Base-by-base conservation (phyloP, 2,113 vertebrate genomes). In the Tylochromis polylepis region DNA sequence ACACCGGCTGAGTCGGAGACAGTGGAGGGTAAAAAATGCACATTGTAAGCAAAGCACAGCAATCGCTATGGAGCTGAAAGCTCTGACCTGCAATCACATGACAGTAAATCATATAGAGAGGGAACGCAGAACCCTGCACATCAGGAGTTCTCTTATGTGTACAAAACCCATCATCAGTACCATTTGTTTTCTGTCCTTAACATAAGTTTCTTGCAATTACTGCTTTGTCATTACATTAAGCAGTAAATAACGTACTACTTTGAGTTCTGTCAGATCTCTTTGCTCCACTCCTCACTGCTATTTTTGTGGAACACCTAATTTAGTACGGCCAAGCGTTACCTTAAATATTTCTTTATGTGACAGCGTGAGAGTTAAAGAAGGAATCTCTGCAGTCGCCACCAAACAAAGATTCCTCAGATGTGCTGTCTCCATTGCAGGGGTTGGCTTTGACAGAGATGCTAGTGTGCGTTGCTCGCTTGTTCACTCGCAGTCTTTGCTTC, bases 381-480 rank as follows among this genome's bases (percentile, higher is more conserved):
- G 59, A 86, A 46, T 79, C 43, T 62, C 77, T 90, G 82, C 79
- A 38, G 90, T 86, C 51, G 56, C 84, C 81, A 43, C 89, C 60
- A 77, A 91, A 92, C 93, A 93, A 90, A 93, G 91, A 89, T 88
- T 93, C 87, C 94, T 96, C 89, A 95, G 81, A 92, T 87, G 91
- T 93, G 62, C 96, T 93, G 94, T 95, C 96, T 96, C 93, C 87
- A 87, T 94, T 96, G 91, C 97, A 99, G 98, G 98, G 96, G 95
- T 98, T 89, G 97, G 97, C 93, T 99, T 99, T 96, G 98, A 99
- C 98, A 98, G 98, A 98, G 98, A 99, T 91, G 98, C 98, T 93
- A 99, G 98, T 97, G 98, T 98, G 94, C 98, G 98, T 95, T 98
- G 98, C 96, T 99, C 99, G 86, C 97, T 99, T 86, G 98, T 98